Evolutionary conservation across 2,888 invertebrate genomes (phyloP), one percentile per base, ranked within the genome.

Genomic region (Falcaria lacertinaria): DNA sequence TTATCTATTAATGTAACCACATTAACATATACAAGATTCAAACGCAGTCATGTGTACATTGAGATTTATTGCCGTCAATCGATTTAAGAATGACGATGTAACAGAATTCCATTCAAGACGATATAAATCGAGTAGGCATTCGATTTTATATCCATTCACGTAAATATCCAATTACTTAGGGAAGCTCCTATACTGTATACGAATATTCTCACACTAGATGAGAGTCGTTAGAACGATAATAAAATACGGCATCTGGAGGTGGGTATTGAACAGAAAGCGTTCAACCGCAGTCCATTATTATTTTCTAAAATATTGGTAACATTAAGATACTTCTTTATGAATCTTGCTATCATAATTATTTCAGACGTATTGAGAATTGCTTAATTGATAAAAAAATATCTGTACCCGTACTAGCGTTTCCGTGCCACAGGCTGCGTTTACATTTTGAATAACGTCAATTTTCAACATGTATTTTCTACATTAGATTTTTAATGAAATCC

Each of bases 121-220:
- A 61, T 66, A 67, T 66, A 64, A 54, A 58, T 62, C 47, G 54
- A 62, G 59, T 55, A 56, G 58, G 57, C 60, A 67, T 69, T 72
- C 67, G 55, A 72, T 78, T 78, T 74, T 74, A 77, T 75, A 68
- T 68, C 64, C 69, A 74, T 74, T 66, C 63, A 64, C 69, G 66
- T 59, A 73, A 74, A 75, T 74, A 75, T 75, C 75, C 83, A 83
- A 82, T 83, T 80, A 84, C 82, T 83, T 82, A 78, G 64, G 63
- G 60, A 70, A 69, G 61, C 59, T 61, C 45, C 45, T 40, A 41
- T 48, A 42, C 41, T 42, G 28, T 36, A 45, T 48, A 48, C 48
- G 54, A 57, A 64, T 58, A 66, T 59, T 62, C 64, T 54, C 60
- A 59, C 50, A 44, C 56, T 59, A 54, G 62, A 69, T 57, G 55